These are phyloP conservation scores for Pangasianodon hypophthalmus DNA, from an alignment of 2,113 vertebrate genomes.

Conservation along the genomic window DNA sequence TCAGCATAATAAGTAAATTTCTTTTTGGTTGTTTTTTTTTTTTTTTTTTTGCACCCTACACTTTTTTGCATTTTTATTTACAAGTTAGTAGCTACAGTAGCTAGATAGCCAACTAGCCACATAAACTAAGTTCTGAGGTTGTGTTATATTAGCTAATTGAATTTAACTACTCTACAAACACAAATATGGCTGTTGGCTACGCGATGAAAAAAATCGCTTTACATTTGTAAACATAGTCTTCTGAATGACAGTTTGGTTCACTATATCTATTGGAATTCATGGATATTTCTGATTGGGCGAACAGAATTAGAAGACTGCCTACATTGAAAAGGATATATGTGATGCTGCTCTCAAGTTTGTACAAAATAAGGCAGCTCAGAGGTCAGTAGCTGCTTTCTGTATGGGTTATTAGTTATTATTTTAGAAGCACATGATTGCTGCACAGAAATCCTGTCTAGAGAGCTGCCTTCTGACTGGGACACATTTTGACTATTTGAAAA, in stretches of 20 bases:
- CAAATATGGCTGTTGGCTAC: background rate
- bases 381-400: background rate
- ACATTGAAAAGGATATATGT: background rate
- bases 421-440: background rate
- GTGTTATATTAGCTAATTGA: background rate
- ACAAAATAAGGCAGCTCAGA: background rate
- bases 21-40: too few species aligned
- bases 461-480: background rate
- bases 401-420: background rate
- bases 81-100: background rate
- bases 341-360: background rate
- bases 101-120: background rate
- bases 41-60: background rate
- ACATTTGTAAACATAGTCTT: background rate
- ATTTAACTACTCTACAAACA: background rate
- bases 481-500: background rate
- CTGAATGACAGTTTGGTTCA: background rate
- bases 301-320: background rate
- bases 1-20: background rate
- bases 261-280: background rate
- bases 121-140: background rate
- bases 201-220: background rate
- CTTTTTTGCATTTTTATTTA: background rate
- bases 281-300: background rate
- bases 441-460: background rate